These are phyloP conservation scores for Ovis canadensis DNA, from an alignment of 2,113 vertebrate species.

Conservation along the genomic window DNA sequence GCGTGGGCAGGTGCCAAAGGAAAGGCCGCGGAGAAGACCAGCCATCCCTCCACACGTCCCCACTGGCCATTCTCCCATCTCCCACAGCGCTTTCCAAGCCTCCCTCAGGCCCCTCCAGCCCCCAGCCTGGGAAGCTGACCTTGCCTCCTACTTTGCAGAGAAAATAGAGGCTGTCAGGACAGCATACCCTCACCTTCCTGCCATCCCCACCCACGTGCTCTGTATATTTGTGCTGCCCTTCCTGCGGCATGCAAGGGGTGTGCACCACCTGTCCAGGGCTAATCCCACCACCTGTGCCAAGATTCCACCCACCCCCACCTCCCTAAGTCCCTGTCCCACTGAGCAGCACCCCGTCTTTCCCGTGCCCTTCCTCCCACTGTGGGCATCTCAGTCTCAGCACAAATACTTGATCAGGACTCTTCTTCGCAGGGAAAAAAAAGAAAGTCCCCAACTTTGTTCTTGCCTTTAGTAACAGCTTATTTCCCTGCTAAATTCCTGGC, in stretches of 20 bases:
- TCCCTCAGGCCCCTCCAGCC: background rate
- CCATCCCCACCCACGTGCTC: slow-evolving; percentile 15
- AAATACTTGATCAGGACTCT: background rate
- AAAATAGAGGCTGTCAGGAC: slow-evolving; percentile 63
- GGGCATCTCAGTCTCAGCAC: background rate
- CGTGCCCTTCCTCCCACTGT: fast-evolving
- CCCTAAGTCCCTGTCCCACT: background rate
- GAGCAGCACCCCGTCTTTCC: background rate
- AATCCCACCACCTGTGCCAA: background rate
- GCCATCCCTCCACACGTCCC: background rate
- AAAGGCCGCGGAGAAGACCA: background rate
- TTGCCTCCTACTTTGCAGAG: slow-evolving; percentile 39
- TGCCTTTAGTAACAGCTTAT: background rate
- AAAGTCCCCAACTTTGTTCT: background rate
- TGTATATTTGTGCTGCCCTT: background rate
- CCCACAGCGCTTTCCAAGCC: background rate
- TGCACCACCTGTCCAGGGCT: background rate
- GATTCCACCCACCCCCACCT: background rate
- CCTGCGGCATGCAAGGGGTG: background rate
- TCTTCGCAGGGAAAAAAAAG: background rate
- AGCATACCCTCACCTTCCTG: slow-evolving; percentile 56
- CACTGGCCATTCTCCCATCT: background rate
- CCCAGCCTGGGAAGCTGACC: background rate
- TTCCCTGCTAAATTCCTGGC: background rate
- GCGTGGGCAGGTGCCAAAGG: background rate